A percentile compares a stretch with the other conserved stretches of the same genome.
Conservation (phyloP, 2,888 invertebrate species). For the Therioaphis trifolii region DNA sequence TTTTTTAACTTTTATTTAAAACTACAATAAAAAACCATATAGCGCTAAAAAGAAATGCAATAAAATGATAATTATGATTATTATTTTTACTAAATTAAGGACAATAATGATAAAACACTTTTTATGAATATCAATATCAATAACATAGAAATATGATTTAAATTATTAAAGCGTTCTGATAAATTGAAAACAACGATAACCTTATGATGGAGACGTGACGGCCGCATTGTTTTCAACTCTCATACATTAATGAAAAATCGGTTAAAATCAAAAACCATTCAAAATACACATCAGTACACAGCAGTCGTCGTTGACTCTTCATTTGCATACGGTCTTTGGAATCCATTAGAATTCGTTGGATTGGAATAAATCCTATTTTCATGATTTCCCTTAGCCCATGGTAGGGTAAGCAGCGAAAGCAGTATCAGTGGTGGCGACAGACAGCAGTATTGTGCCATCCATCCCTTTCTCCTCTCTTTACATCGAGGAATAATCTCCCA, state of each 20-base stretch:
- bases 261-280: constrained; percentile 54
- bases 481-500: neutral
- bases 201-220: neutral
- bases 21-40: neutral
- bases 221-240: neutral
- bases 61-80: neutral
- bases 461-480: neutral
- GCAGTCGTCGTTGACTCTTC: constrained; percentile 20
- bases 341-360: constrained; percentile 51
- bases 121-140: neutral
- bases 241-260: constrained; percentile 34
- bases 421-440: constrained; percentile 13
- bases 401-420: neutral
- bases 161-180: neutral
- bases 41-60: neutral
- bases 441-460: neutral
- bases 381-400: constrained; percentile 8
- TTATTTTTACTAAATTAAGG: neutral
- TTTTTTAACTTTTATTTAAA: neutral
- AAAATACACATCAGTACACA: constrained; percentile 12
- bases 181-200: constrained; percentile 19
- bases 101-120: neutral
- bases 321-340: constrained; percentile 47
- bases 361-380: constrained; percentile 53
- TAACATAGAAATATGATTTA: neutral